phyloP scores from a whole-genome alignment of 1,140 invertebrate genomes.

The Anoplophora glabripennis region DNA sequence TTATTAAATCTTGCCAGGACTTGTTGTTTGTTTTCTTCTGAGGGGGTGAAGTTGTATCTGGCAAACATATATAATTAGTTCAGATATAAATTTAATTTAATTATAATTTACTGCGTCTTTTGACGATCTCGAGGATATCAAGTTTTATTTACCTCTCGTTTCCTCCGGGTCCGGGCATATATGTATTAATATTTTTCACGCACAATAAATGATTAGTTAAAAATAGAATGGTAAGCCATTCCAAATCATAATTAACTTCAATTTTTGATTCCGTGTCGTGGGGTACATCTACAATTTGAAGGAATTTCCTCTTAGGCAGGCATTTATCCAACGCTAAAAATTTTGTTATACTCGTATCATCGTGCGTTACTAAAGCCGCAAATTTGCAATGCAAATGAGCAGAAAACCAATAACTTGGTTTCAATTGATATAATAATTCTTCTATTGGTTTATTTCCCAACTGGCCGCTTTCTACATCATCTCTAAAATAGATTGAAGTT shows the following conservation, averaged over 20 bases:
- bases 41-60: slow-evolving; percentile 75
- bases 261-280: slow-evolving; percentile 57
- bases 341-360: slow-evolving; percentile 64
- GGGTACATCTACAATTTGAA: slow-evolving; percentile 69
- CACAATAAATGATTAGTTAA: slow-evolving; percentile 86
- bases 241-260: slow-evolving; percentile 79
- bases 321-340: slow-evolving; percentile 97
- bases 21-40: slow-evolving; percentile 66
- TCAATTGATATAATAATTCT: slow-evolving; percentile 73
- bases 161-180: slow-evolving; percentile 75
- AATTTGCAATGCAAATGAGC: slow-evolving; percentile 98
- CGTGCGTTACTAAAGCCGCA: slow-evolving; percentile 78
- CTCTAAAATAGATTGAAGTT: slow-evolving; percentile 50
- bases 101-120: too few relatives aligned
- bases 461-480: slow-evolving; percentile 76
- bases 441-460: slow-evolving; percentile 83
- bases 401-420: slow-evolving; percentile 93
- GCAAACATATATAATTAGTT: slow-evolving; percentile 32
- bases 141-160: slow-evolving; percentile 57
- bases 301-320: slow-evolving; percentile 80
- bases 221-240: slow-evolving; percentile 88
- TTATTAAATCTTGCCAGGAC: slow-evolving; percentile 65
- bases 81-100: background rate
- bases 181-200: slow-evolving; percentile 65
- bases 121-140: background rate